Evolutionary conservation across 2,888 invertebrate genomes (phyloP).

Genomic region (Hermaeophaga mercurialis): DNA sequence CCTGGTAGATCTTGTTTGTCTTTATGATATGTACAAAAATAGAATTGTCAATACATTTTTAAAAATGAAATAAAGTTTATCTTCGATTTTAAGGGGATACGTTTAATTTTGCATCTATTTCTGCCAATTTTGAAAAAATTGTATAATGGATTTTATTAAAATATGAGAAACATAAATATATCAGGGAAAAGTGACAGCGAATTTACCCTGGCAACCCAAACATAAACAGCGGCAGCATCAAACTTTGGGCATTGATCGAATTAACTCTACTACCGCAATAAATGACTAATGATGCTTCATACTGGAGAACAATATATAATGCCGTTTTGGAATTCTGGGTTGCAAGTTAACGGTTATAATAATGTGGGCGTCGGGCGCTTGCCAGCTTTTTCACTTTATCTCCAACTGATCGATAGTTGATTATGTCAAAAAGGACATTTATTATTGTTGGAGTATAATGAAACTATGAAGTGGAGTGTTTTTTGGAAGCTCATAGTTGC

Average conservation of each 20-base stretch:
- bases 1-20: too few relatives aligned
- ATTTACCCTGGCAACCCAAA: not conserved
- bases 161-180: too few relatives aligned
- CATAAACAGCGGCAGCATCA: not conserved
- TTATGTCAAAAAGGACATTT: conserved; percentile 27
- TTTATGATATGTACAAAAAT: too few relatives aligned
- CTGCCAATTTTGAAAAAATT: too few relatives aligned
- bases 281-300: conserved; percentile 22
- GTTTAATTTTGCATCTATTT: too few relatives aligned
- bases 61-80: too few relatives aligned
- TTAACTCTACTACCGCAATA: conserved; percentile 8
- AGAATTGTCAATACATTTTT: too few relatives aligned
- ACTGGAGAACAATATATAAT: conserved; percentile 18
- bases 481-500: too few relatives aligned
- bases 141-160: too few relatives aligned
- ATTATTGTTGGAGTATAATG: conserved; percentile 23
- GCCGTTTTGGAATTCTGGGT: not conserved
- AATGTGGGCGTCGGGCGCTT: conserved; percentile 3
- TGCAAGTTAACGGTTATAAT: conserved; percentile 13
- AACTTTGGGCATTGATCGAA: conserved; percentile 8
- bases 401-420: conserved; percentile 24
- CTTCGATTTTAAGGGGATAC: too few relatives aligned
- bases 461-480: conserved; percentile 2
- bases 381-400: conserved; percentile 22
- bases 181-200: not conserved